A percentile compares a stretch with the other conserved stretches of the same genome.
Conservation (phyloP, 1,140 invertebrate species). For the Laupala kohalensis region DNA sequence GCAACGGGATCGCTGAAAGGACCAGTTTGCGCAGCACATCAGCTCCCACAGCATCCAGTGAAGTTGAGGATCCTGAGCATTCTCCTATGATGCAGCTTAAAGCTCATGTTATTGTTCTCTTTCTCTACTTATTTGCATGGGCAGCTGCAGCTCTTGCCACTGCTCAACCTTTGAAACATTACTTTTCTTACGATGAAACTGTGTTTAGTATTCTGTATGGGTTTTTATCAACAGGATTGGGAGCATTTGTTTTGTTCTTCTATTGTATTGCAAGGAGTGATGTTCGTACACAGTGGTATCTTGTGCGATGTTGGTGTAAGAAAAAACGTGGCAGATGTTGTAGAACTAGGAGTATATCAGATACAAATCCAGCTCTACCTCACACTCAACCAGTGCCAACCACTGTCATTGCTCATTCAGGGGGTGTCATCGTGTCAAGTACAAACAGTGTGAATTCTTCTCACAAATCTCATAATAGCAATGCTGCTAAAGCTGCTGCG, state of each 20-base stretch:
- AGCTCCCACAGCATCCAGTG: slow-evolving; percentile 47
- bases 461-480: slow-evolving; percentile 23
- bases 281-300: slow-evolving; percentile 58
- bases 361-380: slow-evolving; percentile 35
- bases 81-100: slow-evolving; percentile 66
- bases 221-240: slow-evolving; percentile 51
- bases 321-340: slow-evolving; percentile 44
- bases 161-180: slow-evolving; percentile 44
- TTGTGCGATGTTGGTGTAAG: slow-evolving; percentile 44
- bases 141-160: slow-evolving; percentile 52
- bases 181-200: slow-evolving; percentile 54
- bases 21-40: slow-evolving; percentile 46
- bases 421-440: slow-evolving; percentile 20
- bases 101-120: slow-evolving; percentile 60
- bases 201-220: slow-evolving; percentile 67
- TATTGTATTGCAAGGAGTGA: slow-evolving; percentile 74
- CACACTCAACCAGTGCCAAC: slow-evolving; percentile 10
- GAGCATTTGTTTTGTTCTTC: slow-evolving; percentile 72
- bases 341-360: slow-evolving; percentile 48
- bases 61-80: slow-evolving; percentile 69
- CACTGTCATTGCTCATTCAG: slow-evolving; percentile 19
- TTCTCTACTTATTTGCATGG: slow-evolving; percentile 68
- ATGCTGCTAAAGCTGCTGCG: slow-evolving; percentile 8
- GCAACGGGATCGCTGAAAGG: slow-evolving; percentile 28
- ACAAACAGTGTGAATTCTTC: slow-evolving; percentile 24